phyloP scores from a whole-genome alignment of 1,140 invertebrate genomes.

The Sesamia nonagrioides region DNA sequence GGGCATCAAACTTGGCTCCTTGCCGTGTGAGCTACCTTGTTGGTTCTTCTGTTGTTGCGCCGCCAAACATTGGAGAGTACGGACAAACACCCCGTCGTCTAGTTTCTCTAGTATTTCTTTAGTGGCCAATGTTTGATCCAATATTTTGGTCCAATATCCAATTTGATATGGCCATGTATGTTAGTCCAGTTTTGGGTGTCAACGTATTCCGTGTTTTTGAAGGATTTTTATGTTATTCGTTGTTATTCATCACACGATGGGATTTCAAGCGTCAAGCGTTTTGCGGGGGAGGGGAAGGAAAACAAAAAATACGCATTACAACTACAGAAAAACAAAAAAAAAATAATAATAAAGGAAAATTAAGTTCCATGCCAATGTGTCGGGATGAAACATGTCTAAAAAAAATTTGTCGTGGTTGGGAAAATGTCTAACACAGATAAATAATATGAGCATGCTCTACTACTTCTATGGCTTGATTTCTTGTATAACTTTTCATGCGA shows the following conservation, averaged over 20 bases:
- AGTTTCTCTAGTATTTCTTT: conserved; percentile 85
- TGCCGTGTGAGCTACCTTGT: conserved; percentile 81
- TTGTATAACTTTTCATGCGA: conserved; percentile 52
- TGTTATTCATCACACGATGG: conserved; percentile 84
- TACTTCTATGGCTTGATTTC: conserved; percentile 82
- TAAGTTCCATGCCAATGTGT: conserved; percentile 62
- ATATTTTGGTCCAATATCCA: conserved; percentile 49
- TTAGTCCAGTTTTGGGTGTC: conserved; percentile 48
- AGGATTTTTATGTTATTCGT: conserved; percentile 63
- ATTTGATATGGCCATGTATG: conserved; percentile 28
- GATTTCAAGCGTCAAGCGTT: conserved; percentile 86
- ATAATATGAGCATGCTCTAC: conserved; percentile 73
- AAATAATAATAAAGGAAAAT: conserved; percentile 56
- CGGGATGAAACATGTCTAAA: conserved; percentile 58
- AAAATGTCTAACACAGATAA: conserved; percentile 85
- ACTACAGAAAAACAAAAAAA: conserved; percentile 83
- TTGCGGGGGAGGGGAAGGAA: conserved; percentile 81
- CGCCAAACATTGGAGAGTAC: conserved; percentile 93
- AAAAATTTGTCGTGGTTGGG: conserved; percentile 80
- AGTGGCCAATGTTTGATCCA: conserved; percentile 69
- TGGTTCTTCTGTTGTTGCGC: conserved; percentile 91
- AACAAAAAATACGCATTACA: conserved; percentile 87
- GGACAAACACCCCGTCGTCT: conserved; percentile 93
- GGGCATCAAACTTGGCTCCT: conserved; percentile 97
- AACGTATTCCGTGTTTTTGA: conserved; percentile 55